Evolutionary conservation across 2,888 invertebrate species (phyloP).

Genomic region (Calliphora vomitoria): DNA sequence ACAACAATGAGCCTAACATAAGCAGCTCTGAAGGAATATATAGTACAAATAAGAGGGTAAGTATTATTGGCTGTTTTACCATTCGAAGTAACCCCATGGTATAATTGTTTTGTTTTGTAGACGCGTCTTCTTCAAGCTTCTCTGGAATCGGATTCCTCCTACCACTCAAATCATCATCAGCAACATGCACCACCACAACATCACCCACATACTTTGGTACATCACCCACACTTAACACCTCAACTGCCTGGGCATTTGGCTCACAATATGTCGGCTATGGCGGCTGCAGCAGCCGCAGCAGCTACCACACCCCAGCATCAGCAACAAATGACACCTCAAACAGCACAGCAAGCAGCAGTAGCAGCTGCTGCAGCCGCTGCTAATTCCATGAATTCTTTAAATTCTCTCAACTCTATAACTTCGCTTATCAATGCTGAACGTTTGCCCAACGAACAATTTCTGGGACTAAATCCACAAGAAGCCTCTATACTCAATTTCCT

Average conservation of each 20-base stretch:
- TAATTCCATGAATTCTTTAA: constrained; percentile 80
- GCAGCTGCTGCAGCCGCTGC: constrained; percentile 76
- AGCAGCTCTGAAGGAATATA: constrained; percentile 84
- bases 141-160: constrained; percentile 84
- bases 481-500: constrained; percentile 88
- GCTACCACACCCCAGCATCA: constrained; percentile 66
- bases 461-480: constrained; percentile 85
- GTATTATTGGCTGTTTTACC: constrained; percentile 60
- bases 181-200: constrained; percentile 81
- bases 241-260: constrained; percentile 74
- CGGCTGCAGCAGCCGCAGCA: constrained; percentile 75
- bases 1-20: constrained; percentile 83
- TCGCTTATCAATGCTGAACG: constrained; percentile 86
- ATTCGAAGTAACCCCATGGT: neutral
- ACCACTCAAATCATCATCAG: constrained; percentile 82
- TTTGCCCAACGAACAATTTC: constrained; percentile 86
- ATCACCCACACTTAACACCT: constrained; percentile 76
- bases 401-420: constrained; percentile 81
- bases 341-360: constrained; percentile 75
- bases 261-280: constrained; percentile 74
- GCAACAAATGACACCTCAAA: constrained; percentile 68
- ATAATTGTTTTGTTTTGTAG: constrained; percentile 73
- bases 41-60: constrained; percentile 85
- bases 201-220: constrained; percentile 76
- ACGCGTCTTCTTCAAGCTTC: constrained; percentile 82